Evolutionary conservation across 2,113 vertebrate species (phyloP).

Genomic region (Mus pahari): DNA sequence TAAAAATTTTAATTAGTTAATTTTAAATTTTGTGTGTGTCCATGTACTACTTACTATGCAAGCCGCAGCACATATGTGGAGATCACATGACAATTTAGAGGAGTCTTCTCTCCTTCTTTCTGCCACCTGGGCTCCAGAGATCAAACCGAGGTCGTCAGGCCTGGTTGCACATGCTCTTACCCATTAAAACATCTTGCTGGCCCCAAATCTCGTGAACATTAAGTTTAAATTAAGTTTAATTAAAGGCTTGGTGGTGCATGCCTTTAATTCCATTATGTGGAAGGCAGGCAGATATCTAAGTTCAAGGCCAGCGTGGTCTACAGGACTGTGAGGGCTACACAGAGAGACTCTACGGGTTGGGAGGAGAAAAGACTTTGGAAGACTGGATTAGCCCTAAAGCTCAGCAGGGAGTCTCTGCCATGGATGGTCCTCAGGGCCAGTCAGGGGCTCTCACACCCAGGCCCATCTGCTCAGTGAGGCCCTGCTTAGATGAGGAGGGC

Average conservation of each 20-base stretch:
- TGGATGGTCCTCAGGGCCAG: neutral
- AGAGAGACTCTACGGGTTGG: neutral
- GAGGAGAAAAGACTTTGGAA: neutral
- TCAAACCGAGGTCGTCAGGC: neutral
- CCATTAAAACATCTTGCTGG: neutral
- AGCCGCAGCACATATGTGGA: neutral
- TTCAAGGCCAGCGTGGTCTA: neutral
- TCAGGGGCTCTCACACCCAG: fast-evolving
- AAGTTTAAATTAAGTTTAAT: slow-evolving; percentile 39
- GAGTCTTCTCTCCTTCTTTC: neutral
- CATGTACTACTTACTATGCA: neutral
- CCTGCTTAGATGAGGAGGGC: neutral
- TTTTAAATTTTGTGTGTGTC: neutral
- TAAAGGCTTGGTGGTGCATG: neutral
- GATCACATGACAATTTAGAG: neutral
- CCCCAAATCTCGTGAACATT: neutral
- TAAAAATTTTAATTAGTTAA: neutral
- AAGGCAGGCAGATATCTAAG: neutral
- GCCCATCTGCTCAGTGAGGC: neutral
- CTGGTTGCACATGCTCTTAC: too few species aligned
- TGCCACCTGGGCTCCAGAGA: neutral
- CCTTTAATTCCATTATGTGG: neutral
- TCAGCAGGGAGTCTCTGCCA: neutral
- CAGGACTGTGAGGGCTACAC: neutral
- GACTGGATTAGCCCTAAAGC: too few species aligned